Evolutionary conservation across 2,113 vertebrate genomes (phyloP), one percentile per base, ranked within the genome.

Genomic region (Peromyscus polionotus): DNA sequence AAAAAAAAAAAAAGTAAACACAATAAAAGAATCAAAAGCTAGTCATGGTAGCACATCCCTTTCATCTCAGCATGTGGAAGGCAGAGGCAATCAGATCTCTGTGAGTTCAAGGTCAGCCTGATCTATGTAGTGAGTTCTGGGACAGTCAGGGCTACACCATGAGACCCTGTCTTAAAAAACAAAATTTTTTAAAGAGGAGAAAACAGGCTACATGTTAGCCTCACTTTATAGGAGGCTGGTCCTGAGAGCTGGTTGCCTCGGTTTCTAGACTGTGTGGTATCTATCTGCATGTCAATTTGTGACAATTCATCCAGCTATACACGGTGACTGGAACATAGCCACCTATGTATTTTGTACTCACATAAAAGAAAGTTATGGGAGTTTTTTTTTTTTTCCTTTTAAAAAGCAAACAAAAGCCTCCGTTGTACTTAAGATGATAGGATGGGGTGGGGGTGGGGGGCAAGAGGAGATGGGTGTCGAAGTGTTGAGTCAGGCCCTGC

Each of bases 341-440:
- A 20, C 85, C 72, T 63, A 0, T 17, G 59, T 83, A 24, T 84
- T 88, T 94, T 77, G 59, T 57, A 73, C 19, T 72, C 19, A 7
- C 57, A n/a, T 79, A 68, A 79, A 90, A 70, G 70, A 33, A 95
- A 88, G 45, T 45, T 96, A 76, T 6, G 72, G 26, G 20, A n/a
- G n/a, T n/a, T 42, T 42, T 42, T 20, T 24, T 65, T 77, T 90
- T 84, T 48, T 22, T 79, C n/a, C 48, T 81, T 93, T 54, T 57
- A 77, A 67, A 45, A 51, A 51, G 31, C 57, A 61, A 84, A 84
- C 20, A 28, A 67, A 70, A 61, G 51, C 68, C 57, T 65, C 86
- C 88, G 48, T 31, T 22, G 16, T 39, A 45, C n/a, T 86, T 79
- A 67, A 57, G 75, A 28, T 67, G 33, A 7, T 45, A 26, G 75